phyloP scores from a whole-genome alignment of 2,113 vertebrate genomes.

The Pogona vitticeps region DNA sequence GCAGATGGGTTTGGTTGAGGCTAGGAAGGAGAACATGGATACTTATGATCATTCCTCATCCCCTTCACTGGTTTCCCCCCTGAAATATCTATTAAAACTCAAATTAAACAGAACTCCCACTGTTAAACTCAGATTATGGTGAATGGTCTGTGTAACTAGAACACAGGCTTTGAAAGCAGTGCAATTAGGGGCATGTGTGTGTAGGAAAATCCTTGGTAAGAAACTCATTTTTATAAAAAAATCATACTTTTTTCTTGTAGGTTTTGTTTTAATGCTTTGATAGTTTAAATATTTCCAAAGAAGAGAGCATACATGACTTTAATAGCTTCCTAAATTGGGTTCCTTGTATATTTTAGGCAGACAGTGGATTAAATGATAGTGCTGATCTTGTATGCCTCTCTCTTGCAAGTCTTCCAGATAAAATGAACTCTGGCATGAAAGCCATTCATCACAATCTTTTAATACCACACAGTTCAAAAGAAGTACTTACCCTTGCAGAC shows the following conservation, averaged over 20 bases:
- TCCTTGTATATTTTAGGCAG: slow-evolving; percentile 45
- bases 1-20: slow-evolving; percentile 43
- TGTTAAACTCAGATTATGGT: slow-evolving; percentile 63
- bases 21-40: slow-evolving; percentile 31
- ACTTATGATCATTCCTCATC: slow-evolving; percentile 56
- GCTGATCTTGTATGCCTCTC: slow-evolving; percentile 56
- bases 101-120: slow-evolving; percentile 73
- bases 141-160: slow-evolving; percentile 63
- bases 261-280: slow-evolving; percentile 69
- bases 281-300: slow-evolving; percentile 66
- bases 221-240: slow-evolving; percentile 55
- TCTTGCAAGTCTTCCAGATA: slow-evolving; percentile 67
- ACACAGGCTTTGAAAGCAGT: slow-evolving; percentile 65
- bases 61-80: slow-evolving; percentile 46
- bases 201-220: slow-evolving; percentile 41
- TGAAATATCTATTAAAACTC: slow-evolving; percentile 68
- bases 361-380: slow-evolving; percentile 62
- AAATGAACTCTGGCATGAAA: slow-evolving; percentile 64
- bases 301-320: slow-evolving; percentile 61
- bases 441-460: slow-evolving; percentile 61
- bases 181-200: slow-evolving; percentile 38
- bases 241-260: slow-evolving; percentile 66
- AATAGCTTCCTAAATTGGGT: slow-evolving; percentile 66
- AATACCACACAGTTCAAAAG: slow-evolving; percentile 66
- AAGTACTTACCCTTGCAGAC: slow-evolving; percentile 9